phyloP scores from a whole-genome alignment of 2,797 vertebrate genomes.

The Allobates femoralis region DNA sequence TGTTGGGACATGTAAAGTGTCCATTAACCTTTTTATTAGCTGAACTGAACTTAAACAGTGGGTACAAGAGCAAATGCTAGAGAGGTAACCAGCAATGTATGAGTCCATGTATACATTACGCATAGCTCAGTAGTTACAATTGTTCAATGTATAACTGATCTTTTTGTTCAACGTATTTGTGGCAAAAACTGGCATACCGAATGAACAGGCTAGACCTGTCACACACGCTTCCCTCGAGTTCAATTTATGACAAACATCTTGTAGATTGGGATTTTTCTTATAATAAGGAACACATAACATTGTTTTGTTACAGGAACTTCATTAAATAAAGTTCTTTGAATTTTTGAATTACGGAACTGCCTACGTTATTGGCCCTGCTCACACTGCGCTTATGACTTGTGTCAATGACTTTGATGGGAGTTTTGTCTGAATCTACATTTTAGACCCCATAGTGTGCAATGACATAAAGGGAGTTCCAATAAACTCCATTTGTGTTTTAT shows the following conservation, averaged over 20 bases:
- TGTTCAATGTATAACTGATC: neutral
- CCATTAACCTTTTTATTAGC: too few species aligned
- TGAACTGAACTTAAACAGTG: too few species aligned
- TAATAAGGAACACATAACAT: neutral
- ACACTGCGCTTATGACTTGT: too few species aligned
- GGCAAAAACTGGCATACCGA: neutral
- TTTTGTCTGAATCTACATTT: too few species aligned
- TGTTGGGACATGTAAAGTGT: too few species aligned
- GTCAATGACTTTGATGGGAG: too few species aligned
- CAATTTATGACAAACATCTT: neutral
- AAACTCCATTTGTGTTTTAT: too few species aligned
- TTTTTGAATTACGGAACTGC: neutral
- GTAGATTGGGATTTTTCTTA: neutral
- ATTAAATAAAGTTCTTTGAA: neutral
- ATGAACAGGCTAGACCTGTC: slow-evolving; percentile 4
- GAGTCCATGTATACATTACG: neutral
- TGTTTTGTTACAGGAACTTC: neutral
- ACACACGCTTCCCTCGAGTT: neutral
- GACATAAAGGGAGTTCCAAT: too few species aligned
- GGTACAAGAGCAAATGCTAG: neutral
- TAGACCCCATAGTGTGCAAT: too few species aligned
- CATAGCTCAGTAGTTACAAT: neutral
- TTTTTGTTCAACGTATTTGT: neutral
- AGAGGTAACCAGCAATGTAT: neutral
- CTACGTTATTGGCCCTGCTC: too few species aligned